A percentile compares a stretch with the other conserved stretches of the same genome.
Conservation (phyloP, 2,113 vertebrate species). For the Pseudolaguvia tuberculata region DNA sequence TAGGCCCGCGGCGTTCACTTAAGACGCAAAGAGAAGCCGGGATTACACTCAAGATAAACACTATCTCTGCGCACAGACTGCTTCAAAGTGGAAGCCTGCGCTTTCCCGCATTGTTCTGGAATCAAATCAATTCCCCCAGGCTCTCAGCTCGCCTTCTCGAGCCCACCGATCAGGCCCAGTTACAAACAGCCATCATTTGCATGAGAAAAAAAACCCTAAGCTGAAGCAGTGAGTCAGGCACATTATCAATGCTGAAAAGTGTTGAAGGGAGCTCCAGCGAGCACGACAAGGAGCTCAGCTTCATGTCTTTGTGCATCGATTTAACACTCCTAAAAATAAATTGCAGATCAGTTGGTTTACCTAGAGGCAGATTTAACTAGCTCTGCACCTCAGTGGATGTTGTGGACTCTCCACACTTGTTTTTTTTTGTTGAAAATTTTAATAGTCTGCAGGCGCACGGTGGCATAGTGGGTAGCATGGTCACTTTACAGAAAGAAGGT, state of each 20-base stretch:
- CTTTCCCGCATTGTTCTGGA: slow-evolving; percentile 61
- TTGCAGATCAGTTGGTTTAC: slow-evolving; percentile 76
- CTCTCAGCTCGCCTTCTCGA: slow-evolving; percentile 43
- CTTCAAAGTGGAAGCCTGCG: slow-evolving; percentile 30
- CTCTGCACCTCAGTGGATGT: slow-evolving; percentile 61
- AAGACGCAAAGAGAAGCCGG: slow-evolving; percentile 44
- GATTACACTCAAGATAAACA: slow-evolving; percentile 54
- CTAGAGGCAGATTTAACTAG: slow-evolving; percentile 72
- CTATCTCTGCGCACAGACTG: slow-evolving; percentile 47
- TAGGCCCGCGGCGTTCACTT: slow-evolving; percentile 35
- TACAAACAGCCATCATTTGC: slow-evolving; percentile 71
- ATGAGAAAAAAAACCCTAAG: slow-evolving; percentile 47
- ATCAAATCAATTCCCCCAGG: slow-evolving; percentile 65
- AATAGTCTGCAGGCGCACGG: too few relatives aligned
- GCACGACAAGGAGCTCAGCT: slow-evolving; percentile 67
- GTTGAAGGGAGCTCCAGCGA: slow-evolving; percentile 69
- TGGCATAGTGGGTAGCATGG: too few relatives aligned
- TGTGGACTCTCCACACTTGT: slow-evolving; percentile 38
- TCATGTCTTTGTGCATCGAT: slow-evolving; percentile 71
- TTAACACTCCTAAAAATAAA: slow-evolving; percentile 73
- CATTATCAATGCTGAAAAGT: slow-evolving; percentile 73
- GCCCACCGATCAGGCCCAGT: slow-evolving; percentile 64
- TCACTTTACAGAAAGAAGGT: too few relatives aligned
- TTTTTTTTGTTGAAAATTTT: too few relatives aligned
- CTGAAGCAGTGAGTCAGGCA: slow-evolving; percentile 41